These are phyloP conservation scores for Ennomos erosarius DNA, from an alignment of 2,888 invertebrate genomes.

Conservation along the genomic window DNA sequence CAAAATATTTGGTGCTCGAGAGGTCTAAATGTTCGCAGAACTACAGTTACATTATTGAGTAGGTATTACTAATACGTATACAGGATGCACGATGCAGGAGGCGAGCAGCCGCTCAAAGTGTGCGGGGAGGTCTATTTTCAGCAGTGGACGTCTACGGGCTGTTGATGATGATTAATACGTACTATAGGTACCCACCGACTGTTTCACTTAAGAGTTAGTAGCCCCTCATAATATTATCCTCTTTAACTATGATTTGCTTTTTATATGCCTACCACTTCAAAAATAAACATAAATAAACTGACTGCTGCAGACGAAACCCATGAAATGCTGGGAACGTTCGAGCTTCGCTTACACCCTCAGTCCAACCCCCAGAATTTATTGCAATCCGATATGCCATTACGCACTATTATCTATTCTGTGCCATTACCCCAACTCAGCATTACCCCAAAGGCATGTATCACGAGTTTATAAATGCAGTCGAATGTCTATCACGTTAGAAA, in stretches of 20 bases:
- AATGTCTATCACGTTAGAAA: not conserved
- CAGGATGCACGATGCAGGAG: too few species aligned
- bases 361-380: constrained; percentile 68
- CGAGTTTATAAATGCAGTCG: constrained; percentile 12
- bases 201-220: not conserved
- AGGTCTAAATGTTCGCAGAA: too few species aligned
- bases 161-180: too few species aligned
- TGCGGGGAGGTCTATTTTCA: too few species aligned
- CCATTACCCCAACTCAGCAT: constrained; percentile 18
- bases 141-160: too few species aligned
- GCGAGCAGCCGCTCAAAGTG: too few species aligned
- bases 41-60: too few species aligned
- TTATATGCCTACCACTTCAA: constrained; percentile 6
- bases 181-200: too few species aligned
- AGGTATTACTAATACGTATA: too few species aligned
- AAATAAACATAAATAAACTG: constrained; percentile 22
- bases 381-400: constrained; percentile 69
- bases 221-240: not conserved
- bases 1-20: too few species aligned
- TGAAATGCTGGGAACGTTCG: constrained; percentile 65
- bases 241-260: not conserved
- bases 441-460: constrained; percentile 10
- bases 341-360: constrained; percentile 46
- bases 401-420: not conserved
- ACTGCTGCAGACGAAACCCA: constrained; percentile 56